Evolutionary conservation across 2,888 invertebrate species (phyloP).

Genomic region (Entomobrya multifasciata): DNA sequence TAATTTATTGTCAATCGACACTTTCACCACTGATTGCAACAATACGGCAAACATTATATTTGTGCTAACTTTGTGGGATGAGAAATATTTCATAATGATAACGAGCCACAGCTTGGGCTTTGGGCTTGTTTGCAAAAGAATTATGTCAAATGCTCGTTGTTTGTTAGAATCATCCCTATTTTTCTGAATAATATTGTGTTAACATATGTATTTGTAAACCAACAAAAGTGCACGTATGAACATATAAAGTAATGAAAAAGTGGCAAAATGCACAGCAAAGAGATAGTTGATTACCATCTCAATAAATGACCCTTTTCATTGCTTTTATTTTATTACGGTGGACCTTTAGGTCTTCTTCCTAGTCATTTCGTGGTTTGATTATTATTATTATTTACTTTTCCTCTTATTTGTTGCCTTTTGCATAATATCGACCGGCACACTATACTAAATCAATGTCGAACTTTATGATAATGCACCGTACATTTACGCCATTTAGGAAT

Average conservation of each 20-base stretch:
- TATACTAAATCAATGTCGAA: slow-evolving; percentile 61
- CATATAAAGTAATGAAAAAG: background rate
- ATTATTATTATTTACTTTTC: slow-evolving; percentile 65
- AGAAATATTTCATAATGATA: slow-evolving; percentile 34
- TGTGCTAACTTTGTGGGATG: slow-evolving; percentile 1
- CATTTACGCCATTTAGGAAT: too few species aligned
- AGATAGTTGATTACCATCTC: slow-evolving; percentile 57
- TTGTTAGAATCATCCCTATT: background rate
- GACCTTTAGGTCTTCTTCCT: slow-evolving; percentile 64
- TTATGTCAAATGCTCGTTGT: background rate
- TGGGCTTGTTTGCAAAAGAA: slow-evolving; percentile 37
- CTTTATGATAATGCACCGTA: slow-evolving; percentile 6
- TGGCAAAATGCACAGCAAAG: background rate
- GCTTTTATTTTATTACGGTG: slow-evolving; percentile 55
- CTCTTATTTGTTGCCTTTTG: slow-evolving; percentile 57
- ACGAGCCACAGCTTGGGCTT: background rate
- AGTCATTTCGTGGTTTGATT: slow-evolving; percentile 65
- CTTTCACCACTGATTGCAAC: slow-evolving; percentile 18
- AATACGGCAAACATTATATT: background rate
- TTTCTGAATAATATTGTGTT: too few species aligned
- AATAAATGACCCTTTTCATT: slow-evolving; percentile 60
- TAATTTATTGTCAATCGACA: slow-evolving; percentile 25
- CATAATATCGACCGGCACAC: slow-evolving; percentile 30
- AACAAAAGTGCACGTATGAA: too few species aligned
- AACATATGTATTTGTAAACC: too few species aligned